Conservation (phyloP, 1,140 invertebrate species). For the Nebria ingens region DNA sequence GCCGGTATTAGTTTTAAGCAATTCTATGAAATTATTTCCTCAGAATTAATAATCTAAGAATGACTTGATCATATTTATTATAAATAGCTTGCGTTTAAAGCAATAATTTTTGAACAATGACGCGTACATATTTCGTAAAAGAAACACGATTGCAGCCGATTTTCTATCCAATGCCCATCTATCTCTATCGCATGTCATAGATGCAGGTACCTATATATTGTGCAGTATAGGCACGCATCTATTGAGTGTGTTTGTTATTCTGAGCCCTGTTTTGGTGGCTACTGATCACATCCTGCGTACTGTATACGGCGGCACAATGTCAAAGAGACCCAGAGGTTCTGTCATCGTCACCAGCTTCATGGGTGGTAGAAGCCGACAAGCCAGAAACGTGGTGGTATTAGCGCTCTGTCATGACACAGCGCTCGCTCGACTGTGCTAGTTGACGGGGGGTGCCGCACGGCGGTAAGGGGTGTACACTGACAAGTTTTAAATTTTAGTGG, state of each 20-base stretch:
- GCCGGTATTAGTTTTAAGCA: too few relatives aligned
- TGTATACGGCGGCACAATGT: slow-evolving; percentile 23
- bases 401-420: slow-evolving; percentile 30
- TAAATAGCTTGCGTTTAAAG: too few relatives aligned
- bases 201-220: too few relatives aligned
- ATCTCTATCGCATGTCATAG: too few relatives aligned
- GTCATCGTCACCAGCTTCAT: slow-evolving; percentile 39
- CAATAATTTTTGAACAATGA: too few relatives aligned
- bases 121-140: too few relatives aligned
- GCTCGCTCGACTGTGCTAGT: slow-evolving; percentile 16
- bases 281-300: slow-evolving; percentile 22
- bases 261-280: slow-evolving; percentile 24
- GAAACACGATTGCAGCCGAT: too few relatives aligned
- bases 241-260: slow-evolving; percentile 23
- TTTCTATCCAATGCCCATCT: too few relatives aligned
- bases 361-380: slow-evolving; percentile 38
- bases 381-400: slow-evolving; percentile 31
- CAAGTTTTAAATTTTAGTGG: slow-evolving; percentile 12
- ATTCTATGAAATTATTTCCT: too few relatives aligned
- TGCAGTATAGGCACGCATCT: neutral
- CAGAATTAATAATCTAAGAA: too few relatives aligned
- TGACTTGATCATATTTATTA: too few relatives aligned
- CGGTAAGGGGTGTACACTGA: neutral
- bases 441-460: slow-evolving; percentile 2
- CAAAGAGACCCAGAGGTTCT: slow-evolving; percentile 31